Conservation (phyloP, 2,797 vertebrate genomes). For the Cetoscarus ocellatus region DNA sequence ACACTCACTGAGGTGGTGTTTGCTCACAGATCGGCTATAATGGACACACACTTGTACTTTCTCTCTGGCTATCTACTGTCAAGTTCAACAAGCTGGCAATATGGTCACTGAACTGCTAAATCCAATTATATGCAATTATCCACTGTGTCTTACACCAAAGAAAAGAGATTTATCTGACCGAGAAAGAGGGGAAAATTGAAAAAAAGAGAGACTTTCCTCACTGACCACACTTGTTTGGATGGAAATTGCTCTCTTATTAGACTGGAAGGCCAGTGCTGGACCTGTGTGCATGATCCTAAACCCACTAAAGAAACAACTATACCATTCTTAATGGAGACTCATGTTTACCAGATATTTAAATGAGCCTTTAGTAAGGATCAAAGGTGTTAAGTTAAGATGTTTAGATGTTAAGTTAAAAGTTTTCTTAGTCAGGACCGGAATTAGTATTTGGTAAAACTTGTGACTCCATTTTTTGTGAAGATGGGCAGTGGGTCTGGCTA, state of each 20-base stretch:
- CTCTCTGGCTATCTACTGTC: constrained; percentile 34
- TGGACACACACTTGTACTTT: not conserved
- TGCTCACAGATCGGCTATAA: constrained; percentile 7
- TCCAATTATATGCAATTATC: constrained; percentile 77
- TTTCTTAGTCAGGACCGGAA: no score
- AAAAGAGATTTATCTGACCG: constrained; percentile 52
- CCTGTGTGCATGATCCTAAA: not conserved
- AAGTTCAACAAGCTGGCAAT: constrained; percentile 53
- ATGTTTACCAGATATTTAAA: no score
- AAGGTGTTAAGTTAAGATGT: no score
- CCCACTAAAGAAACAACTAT: no score
- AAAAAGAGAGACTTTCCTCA: constrained; percentile 20
- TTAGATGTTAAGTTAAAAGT: no score
- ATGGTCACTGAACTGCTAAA: constrained; percentile 72
- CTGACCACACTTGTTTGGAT: constrained; percentile 16
- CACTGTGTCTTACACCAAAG: constrained; percentile 49
- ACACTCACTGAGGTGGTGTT: not conserved
- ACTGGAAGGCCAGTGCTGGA: constrained; percentile 10
- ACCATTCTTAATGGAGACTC: no score
- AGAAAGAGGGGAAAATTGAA: constrained; percentile 28
- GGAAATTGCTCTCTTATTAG: constrained; percentile 5
- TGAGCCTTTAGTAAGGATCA: no score
- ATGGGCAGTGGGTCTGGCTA: no score
- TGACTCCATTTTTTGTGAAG: no score
- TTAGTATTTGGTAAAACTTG: no score